Conservation (phyloP, 1,140 invertebrate species). For the Aphelinus certus region DNA sequence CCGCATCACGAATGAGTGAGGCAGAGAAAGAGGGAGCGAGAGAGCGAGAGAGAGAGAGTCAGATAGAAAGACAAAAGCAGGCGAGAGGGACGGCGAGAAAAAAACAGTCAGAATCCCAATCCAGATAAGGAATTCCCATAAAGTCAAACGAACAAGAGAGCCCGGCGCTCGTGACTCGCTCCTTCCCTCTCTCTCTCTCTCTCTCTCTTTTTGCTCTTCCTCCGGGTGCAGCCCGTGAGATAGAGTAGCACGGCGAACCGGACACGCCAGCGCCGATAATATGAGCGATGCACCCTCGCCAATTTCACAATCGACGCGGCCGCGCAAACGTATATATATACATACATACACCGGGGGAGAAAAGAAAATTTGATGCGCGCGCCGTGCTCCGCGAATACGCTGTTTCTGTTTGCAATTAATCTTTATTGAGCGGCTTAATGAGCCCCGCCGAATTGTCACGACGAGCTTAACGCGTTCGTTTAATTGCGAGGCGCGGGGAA, state of each 20-base stretch:
- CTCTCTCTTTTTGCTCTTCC: slow-evolving; percentile 6
- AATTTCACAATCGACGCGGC: slow-evolving; percentile 12
- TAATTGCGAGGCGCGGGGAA: neutral
- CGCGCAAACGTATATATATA: neutral
- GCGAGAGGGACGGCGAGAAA: neutral
- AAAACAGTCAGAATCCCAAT: slow-evolving; percentile 29
- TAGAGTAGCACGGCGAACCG: slow-evolving; percentile 8
- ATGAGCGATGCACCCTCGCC: neutral
- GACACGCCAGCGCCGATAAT: slow-evolving; percentile 14
- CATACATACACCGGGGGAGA: neutral
- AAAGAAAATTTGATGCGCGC: neutral
- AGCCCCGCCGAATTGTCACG: neutral
- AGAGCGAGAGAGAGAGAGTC: neutral
- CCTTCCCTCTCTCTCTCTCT: slow-evolving; percentile 12
- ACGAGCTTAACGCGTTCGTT: neutral
- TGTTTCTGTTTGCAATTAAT: neutral
- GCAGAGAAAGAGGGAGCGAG: neutral
- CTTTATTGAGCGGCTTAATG: neutral
- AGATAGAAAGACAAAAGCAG: neutral
- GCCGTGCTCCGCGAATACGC: neutral
- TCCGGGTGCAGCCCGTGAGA: neutral
- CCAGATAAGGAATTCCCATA: slow-evolving; percentile 43
- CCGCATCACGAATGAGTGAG: slow-evolving; percentile 12
- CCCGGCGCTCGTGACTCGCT: slow-evolving; percentile 22
- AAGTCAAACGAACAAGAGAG: slow-evolving; percentile 34